Percentiles rank a stretch among this genome's conserved stretches.
Conservation (phyloP, 2,888 invertebrate genomes). For the Chrysina gloriosa region DNA sequence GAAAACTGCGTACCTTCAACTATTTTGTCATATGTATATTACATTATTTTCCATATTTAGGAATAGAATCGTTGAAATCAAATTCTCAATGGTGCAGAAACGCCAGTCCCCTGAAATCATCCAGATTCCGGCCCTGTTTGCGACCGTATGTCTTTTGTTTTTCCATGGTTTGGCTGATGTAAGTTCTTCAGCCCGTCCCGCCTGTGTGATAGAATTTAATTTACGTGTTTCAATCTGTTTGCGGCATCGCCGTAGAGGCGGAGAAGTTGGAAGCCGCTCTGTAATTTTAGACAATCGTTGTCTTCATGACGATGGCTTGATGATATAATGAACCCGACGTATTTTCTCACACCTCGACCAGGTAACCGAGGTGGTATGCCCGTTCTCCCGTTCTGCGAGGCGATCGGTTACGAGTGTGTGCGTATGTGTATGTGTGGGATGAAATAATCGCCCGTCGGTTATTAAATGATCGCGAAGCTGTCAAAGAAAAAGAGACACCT, state of each 20-base stretch:
- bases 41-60: no score
- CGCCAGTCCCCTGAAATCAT: no score
- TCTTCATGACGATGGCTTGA: slow-evolving; percentile 66
- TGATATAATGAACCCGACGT: slow-evolving; percentile 66
- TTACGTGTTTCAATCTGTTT: slow-evolving; percentile 60
- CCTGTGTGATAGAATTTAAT: slow-evolving; percentile 44
- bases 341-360: slow-evolving; percentile 66
- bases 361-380: not conserved
- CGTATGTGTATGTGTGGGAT: no score
- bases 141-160: slow-evolving; percentile 13
- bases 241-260: slow-evolving; percentile 54
- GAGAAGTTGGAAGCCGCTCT: slow-evolving; percentile 62
- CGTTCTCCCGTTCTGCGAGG: no score
- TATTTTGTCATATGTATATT: no score
- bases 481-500: no score
- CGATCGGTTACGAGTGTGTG: no score
- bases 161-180: slow-evolving; percentile 13
- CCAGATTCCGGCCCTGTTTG: not conserved
- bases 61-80: no score
- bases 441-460: no score
- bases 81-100: no score
- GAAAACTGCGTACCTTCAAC: no score
- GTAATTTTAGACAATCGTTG: slow-evolving; percentile 66
- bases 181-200: slow-evolving; percentile 9
- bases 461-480: no score